Conservation (phyloP, 2,797 vertebrate genomes). For the Myiotriccus ornatus region DNA sequence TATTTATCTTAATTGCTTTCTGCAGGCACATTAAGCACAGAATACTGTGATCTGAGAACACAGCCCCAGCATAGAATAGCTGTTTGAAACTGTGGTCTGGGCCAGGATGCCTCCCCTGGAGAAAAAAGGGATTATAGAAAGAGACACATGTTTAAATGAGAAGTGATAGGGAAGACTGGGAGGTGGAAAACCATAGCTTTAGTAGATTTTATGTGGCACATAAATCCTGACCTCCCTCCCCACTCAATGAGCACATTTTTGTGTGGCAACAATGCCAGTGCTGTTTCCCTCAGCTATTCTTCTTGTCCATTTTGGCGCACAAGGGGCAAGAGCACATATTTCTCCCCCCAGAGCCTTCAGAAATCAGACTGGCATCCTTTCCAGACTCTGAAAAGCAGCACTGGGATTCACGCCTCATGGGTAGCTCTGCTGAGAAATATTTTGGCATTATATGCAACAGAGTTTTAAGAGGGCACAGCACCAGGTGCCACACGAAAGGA, state of each 20-base stretch:
- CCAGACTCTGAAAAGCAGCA: background rate
- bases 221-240: background rate
- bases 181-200: background rate
- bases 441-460: background rate
- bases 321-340: background rate
- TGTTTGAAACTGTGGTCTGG: background rate
- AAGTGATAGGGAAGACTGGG: background rate
- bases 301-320: background rate
- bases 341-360: background rate
- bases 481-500: background rate
- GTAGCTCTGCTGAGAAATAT: background rate
- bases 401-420: background rate
- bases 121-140: background rate
- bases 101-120: background rate
- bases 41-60: background rate
- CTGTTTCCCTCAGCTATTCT: background rate
- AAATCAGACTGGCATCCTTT: background rate
- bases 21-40: background rate
- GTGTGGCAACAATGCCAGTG: background rate
- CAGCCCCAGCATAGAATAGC: background rate
- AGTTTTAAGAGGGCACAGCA: background rate
- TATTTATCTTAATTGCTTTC: background rate
- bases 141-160: background rate
- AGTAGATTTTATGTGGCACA: background rate
- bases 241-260: fast-evolving